A percentile compares a stretch with the other conserved stretches of the same genome.
These are phyloP conservation scores for Rhynchophorus ferrugineus DNA, from an alignment of 1,140 invertebrate genomes.

Conservation along the genomic window DNA sequence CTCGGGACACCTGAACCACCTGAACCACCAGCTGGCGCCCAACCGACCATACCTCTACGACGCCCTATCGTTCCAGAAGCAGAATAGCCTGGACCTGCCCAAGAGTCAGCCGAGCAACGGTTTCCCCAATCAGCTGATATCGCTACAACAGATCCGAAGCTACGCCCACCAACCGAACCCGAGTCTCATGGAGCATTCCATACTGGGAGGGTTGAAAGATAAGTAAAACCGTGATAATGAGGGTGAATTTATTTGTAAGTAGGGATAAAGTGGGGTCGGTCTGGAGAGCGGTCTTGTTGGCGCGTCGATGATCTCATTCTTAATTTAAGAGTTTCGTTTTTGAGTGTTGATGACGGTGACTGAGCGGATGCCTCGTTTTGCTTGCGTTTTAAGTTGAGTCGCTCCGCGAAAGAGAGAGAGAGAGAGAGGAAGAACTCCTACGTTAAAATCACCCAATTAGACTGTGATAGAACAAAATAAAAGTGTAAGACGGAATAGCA, in stretches of 20 bases:
- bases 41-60: constrained; percentile 86
- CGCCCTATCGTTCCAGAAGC: constrained; percentile 74
- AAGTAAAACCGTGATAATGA: constrained; percentile 38
- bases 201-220: constrained; percentile 49
- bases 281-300: constrained; percentile 7
- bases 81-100: constrained; percentile 43
- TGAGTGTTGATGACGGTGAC: constrained; percentile 1
- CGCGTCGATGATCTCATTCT: constrained; percentile 16
- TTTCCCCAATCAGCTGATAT: constrained; percentile 92
- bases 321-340: constrained; percentile 8
- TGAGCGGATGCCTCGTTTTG: not conserved
- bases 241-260: constrained; percentile 2
- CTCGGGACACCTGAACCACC: constrained; percentile 63
- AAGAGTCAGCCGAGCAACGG: constrained; percentile 52
- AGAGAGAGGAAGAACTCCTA: no score
- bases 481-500: not conserved
- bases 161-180: constrained; percentile 84
- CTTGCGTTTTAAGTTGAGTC: not conserved
- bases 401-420: no score
- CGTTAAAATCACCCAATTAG: no score
- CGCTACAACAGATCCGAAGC: constrained; percentile 92
- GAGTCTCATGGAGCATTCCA: constrained; percentile 51
- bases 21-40: constrained; percentile 64
- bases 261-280: constrained; percentile 10
- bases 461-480: no score